Evolutionary conservation across 2,113 vertebrate genomes (phyloP), one percentile per base, ranked within the genome.

Genomic region (Psettodes erumei): DNA sequence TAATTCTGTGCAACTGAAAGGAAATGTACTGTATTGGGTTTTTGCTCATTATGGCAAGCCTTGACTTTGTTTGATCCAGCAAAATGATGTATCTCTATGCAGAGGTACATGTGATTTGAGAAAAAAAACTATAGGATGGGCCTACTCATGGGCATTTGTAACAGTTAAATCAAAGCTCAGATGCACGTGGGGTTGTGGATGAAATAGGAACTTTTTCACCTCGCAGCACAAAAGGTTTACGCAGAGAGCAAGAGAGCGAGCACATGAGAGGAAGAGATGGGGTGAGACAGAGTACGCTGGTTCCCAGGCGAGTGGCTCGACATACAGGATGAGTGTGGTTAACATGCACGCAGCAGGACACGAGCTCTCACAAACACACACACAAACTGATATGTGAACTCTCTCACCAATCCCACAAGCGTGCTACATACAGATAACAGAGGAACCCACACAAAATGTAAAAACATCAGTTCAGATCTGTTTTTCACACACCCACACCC

Each of bases 281-380:
- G 53, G 40, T 27, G 62, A 78, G 56, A 48, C 5, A 0, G 58
- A 78, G 62, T 62, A 47, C 2, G 33, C 28, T 2, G 8, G 83
- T 93, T 94, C 93, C 86, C 93, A 94, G 87, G 83, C 92, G 90
- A 87, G 94, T 92, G 93, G 94, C 89, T 93, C 69, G 56, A 82
- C 69, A 58, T 66, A 93, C 91, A 94, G 91, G 93, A 94, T 90
- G 89, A 87, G 32, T 85, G 93, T 87, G 93, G 94, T 93, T 91
- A 85, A 37, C 87, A 61, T 63, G 37, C 66, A 68, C 77, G 27
- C 75, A 70, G 67, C 64, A 76, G 61, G 71, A 86, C 86, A 74
- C 27, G 69, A 77, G 48, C 38, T 27, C 70, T 56, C 33, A 48
- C 72, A 72, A 16, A 60, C 48, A 38, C 48, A 45, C 68, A 59